These are phyloP conservation scores for Eufriesea mexicana DNA, from an alignment of 1,140 invertebrate genomes.

Conservation along the genomic window DNA sequence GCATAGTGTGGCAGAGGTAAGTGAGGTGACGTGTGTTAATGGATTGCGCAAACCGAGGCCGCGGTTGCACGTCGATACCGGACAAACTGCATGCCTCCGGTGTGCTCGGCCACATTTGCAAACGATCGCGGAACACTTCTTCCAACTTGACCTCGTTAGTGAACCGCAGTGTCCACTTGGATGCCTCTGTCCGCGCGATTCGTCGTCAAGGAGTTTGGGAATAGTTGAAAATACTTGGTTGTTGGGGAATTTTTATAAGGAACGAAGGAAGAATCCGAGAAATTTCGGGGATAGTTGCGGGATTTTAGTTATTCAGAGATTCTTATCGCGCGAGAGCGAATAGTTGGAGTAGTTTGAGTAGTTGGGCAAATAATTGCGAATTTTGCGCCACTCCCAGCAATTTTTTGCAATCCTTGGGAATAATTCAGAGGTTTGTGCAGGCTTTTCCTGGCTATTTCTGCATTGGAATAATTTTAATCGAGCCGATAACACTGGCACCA, in stretches of 20 bases:
- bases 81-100: constrained; percentile 55
- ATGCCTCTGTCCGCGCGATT: too few relatives aligned
- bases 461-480: too few relatives aligned
- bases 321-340: background rate
- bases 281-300: background rate
- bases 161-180: background rate
- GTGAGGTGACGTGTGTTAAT: constrained; percentile 59
- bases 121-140: constrained; percentile 43
- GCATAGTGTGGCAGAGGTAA: background rate
- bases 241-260: too few relatives aligned
- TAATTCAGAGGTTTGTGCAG: too few relatives aligned
- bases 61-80: constrained; percentile 49
- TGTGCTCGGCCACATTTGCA: constrained; percentile 50
- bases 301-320: background rate
- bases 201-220: too few relatives aligned
- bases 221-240: too few relatives aligned
- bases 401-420: too few relatives aligned
- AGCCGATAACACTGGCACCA: too few relatives aligned
- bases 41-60: constrained; percentile 47
- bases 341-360: too few relatives aligned
- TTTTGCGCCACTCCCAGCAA: too few relatives aligned
- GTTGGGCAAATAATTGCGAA: too few relatives aligned
- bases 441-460: too few relatives aligned
- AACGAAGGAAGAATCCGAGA: background rate
- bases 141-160: constrained; percentile 37